phyloP scores from a whole-genome alignment of 2,113 vertebrate species.

The Triplophysa dalaica region DNA sequence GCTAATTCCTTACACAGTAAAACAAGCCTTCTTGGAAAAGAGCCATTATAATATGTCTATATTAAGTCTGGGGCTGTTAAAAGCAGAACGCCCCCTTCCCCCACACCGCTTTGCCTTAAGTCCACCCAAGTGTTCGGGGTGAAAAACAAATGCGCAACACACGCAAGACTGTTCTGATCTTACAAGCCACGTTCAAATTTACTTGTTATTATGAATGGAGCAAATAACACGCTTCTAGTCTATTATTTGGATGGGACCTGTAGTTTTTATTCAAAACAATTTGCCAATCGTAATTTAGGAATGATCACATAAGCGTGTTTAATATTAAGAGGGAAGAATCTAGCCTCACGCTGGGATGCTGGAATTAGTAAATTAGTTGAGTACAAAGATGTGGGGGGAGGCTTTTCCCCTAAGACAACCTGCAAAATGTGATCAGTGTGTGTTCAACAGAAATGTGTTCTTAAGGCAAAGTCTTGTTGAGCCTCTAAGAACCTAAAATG shows the following conservation, averaged over 20 bases:
- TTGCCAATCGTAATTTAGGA: conserved; percentile 37
- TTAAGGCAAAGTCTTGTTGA: conserved; percentile 54
- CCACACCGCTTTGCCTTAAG: conserved; percentile 28
- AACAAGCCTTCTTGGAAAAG: conserved; percentile 86
- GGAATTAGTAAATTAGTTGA: conserved; percentile 51
- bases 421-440: conserved; percentile 54
- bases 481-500: conserved; percentile 54
- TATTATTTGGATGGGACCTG: neutral
- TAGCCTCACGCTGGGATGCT: conserved; percentile 36
- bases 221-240: neutral
- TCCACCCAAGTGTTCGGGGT: conserved; percentile 25
- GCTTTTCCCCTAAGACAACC: conserved; percentile 38
- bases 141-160: conserved; percentile 24
- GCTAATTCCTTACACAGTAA: conserved; percentile 83
- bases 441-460: conserved; percentile 54
- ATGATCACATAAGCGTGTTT: conserved; percentile 34
- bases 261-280: conserved; percentile 44
- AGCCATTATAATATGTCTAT: conserved; percentile 83
- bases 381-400: conserved; percentile 38
- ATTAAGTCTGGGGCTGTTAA: conserved; percentile 68
- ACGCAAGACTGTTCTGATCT: neutral
- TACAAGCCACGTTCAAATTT: neutral
- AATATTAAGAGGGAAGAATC: conserved; percentile 14
- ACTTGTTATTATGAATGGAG: conserved; percentile 17
- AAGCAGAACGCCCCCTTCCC: conserved; percentile 63